These are phyloP conservation scores for Lobophora halterata DNA, from an alignment of 2,888 invertebrate genomes.

Conservation along the genomic window DNA sequence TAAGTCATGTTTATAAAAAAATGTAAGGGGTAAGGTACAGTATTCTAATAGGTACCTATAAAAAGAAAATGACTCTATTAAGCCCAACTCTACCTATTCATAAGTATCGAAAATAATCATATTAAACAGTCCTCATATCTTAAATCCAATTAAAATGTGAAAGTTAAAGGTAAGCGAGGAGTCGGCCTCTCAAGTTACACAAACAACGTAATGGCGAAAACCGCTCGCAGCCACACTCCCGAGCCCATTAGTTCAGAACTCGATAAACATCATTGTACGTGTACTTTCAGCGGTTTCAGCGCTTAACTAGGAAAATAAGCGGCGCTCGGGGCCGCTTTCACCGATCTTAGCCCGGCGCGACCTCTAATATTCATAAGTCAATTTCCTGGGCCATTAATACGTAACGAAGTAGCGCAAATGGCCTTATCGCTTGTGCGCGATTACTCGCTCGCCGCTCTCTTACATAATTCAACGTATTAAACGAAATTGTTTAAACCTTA, in stretches of 20 bases:
- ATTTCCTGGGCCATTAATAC: slow-evolving; percentile 81
- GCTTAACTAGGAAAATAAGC: slow-evolving; percentile 75
- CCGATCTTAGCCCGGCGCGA: slow-evolving; percentile 69
- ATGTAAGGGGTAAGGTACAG: too few species aligned
- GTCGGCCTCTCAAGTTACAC: slow-evolving; percentile 33
- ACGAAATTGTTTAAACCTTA: slow-evolving; percentile 82
- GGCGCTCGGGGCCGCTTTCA: slow-evolving; percentile 72
- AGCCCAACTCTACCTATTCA: too few species aligned
- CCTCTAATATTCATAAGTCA: slow-evolving; percentile 82
- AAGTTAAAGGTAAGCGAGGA: slow-evolving; percentile 15
- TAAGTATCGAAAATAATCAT: too few species aligned
- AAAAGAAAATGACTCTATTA: too few species aligned
- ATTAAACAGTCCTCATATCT: slow-evolving; percentile 20
- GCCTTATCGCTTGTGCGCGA: slow-evolving; percentile 81
- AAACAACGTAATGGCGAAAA: slow-evolving; percentile 70
- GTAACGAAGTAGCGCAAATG: slow-evolving; percentile 81
- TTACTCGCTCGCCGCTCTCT: slow-evolving; percentile 79
- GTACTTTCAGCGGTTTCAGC: slow-evolving; percentile 39
- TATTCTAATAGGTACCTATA: too few species aligned
- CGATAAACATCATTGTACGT: slow-evolving; percentile 74
- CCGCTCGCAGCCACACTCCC: slow-evolving; percentile 57
- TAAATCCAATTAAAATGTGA: slow-evolving; percentile 22
- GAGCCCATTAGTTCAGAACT: slow-evolving; percentile 73
- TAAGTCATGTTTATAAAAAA: too few species aligned
- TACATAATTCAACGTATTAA: slow-evolving; percentile 82